These are phyloP conservation scores for Garrulus glandarius DNA, from an alignment of 2,797 vertebrate genomes.

Conservation along the genomic window DNA sequence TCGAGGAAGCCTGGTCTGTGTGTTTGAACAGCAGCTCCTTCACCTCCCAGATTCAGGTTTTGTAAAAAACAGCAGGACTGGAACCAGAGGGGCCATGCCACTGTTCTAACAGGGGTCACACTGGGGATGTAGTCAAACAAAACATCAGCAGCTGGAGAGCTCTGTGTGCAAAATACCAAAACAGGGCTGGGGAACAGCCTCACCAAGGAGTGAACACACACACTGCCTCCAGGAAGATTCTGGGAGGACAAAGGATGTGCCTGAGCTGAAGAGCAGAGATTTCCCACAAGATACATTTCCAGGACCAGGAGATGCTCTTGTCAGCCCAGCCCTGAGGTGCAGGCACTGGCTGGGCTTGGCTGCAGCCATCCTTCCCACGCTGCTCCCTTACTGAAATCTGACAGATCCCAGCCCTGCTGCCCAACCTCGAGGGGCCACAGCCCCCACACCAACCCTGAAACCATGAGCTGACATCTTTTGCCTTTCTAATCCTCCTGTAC, in stretches of 20 bases:
- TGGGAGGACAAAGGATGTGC: not conserved
- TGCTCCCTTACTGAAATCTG: rapidly evolving
- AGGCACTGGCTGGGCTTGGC: not conserved
- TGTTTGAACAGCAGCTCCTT: not conserved
- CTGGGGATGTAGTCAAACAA: not conserved
- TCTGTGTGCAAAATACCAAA: not conserved
- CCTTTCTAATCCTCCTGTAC: not conserved
- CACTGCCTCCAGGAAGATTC: not conserved
- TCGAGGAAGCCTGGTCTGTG: not conserved
- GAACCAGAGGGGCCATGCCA: not conserved
- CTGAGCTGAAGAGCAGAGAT: not conserved
- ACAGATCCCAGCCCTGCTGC: rapidly evolving
- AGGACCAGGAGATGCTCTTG: rapidly evolving
- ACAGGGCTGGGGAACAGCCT: not conserved
- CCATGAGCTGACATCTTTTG: not conserved
- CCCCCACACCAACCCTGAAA: not conserved
- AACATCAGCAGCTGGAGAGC: not conserved
- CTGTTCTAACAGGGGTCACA: not conserved
- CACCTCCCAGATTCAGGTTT: not conserved
- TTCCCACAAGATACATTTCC: rapidly evolving
- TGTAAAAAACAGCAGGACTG: not conserved
- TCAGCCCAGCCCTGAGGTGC: not conserved
- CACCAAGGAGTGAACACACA: rapidly evolving
- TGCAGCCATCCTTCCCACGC: not conserved
- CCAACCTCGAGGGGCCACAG: not conserved